phyloP scores from a whole-genome alignment of 2,888 invertebrate species.

The Leucophora obtusa region DNA sequence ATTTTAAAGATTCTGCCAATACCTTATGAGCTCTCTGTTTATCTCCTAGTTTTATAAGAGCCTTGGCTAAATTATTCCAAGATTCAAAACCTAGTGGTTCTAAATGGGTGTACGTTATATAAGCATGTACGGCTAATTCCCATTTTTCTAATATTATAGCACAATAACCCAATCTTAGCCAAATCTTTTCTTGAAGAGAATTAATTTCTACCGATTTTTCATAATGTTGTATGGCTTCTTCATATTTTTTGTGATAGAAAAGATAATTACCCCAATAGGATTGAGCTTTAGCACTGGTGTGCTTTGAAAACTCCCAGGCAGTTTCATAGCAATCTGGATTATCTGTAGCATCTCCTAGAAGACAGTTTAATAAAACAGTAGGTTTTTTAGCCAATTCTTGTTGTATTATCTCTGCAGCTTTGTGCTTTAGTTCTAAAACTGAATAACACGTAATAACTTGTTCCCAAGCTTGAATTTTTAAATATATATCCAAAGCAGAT shows the following conservation, averaged over 20 bases:
- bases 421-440: constrained; percentile 88
- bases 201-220: constrained; percentile 91
- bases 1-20: constrained; percentile 92
- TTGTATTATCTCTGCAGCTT: constrained; percentile 93
- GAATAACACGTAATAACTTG: constrained; percentile 95
- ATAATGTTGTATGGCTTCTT: constrained; percentile 88
- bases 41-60: constrained; percentile 92
- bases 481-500: constrained; percentile 89
- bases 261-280: constrained; percentile 92
- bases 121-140: constrained; percentile 90
- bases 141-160: constrained; percentile 88
- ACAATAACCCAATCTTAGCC: constrained; percentile 92
- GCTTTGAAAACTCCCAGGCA: constrained; percentile 93
- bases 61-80: constrained; percentile 98
- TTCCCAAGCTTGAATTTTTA: constrained; percentile 91
- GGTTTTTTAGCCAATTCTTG: constrained; percentile 88
- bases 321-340: constrained; percentile 89
- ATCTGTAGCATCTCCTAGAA: constrained; percentile 92
- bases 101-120: constrained; percentile 91
- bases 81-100: constrained; percentile 95
- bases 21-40: constrained; percentile 91
- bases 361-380: constrained; percentile 91
- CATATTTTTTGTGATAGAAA: constrained; percentile 87
- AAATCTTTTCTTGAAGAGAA: constrained; percentile 90
- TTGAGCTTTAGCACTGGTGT: constrained; percentile 90